Base-by-base conservation (phyloP, 2,113 vertebrate genomes). In the Gambusia holbrooki region DNA sequence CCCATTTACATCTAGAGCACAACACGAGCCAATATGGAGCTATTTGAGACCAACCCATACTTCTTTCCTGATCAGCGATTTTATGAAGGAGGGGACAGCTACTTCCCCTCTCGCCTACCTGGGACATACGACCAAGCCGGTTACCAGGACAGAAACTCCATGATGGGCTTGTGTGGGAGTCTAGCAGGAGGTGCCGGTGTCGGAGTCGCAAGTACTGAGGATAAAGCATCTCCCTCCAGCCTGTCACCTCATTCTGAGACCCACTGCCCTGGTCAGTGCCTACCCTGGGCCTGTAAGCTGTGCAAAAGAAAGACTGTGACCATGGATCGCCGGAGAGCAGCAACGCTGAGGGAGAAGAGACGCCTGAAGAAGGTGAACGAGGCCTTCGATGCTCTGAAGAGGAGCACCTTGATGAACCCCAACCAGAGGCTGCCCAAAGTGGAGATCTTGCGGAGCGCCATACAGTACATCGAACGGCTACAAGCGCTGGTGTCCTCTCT, bases 371-470 rank as follows among this genome's bases (percentile, higher is more conserved):
- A 99, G 92, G 98, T 99, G 80, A 99, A 99, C 0, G 98, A 99
- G 90, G 98, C 98, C 33, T 99, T 99, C 3, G 98, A 99, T 87
- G 98, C 98, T 0, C 89, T 99, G 77, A 99, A 99, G 86, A 94
- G 98, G 84, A 99, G 97, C 96, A 98, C 98, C 14, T 91, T 99
- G 79, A 96, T 97, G 88, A 99, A 99, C 93, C 98, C 98, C 88
- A 99, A 98, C 92, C 98, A 99, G 93, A 93, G 98, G 87, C 95
- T 99, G 94, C 97, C 98, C 90, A 99, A 99, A 89, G 97, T 99
- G 93, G 98, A 99, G 92, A 99, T 99, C 92, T 94, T 99, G 91
- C 95, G 98, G 82, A 98, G 97, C 0, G 97, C 97, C 93, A 99
- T 99, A 89, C 98, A 99, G 92, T 99, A 99, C 88, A 99, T 99